Conservation (phyloP, 37 sponge, comb jelly and placozoan species). For the Crambe crambe region DNA sequence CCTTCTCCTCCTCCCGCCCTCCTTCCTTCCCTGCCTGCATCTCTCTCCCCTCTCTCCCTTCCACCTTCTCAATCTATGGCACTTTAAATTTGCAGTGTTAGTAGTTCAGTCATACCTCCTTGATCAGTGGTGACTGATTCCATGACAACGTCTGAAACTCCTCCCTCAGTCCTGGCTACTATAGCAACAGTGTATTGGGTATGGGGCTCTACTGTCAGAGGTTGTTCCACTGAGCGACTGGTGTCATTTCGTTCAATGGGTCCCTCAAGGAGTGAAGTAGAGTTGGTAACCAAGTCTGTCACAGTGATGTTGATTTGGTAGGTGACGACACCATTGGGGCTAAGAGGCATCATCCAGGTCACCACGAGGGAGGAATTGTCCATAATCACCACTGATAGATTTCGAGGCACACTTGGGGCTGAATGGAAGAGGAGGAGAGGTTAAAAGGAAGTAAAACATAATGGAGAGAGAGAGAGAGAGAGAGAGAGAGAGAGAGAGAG, state of each 20-base stretch:
- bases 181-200: conserved; percentile 4
- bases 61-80: too few species aligned
- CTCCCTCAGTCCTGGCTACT: conserved; percentile 9
- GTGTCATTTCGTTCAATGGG: background rate
- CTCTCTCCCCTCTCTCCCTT: too few species aligned
- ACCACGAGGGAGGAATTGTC: background rate
- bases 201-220: conserved; percentile 5
- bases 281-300: conserved; percentile 7
- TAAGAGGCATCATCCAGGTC: conserved; percentile 24
- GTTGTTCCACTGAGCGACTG: background rate
- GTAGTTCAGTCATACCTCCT: conserved; percentile 13
- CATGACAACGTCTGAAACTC: background rate
- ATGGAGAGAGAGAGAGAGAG: conserved; percentile 8
- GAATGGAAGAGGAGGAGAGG: background rate
- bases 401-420: conserved; percentile 19
- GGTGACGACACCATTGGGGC: conserved; percentile 38
- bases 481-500: conserved; percentile 33
- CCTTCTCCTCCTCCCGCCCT: too few species aligned
- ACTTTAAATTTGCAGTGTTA: too few species aligned
- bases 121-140: background rate
- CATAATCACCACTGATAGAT: background rate
- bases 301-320: conserved; percentile 17
- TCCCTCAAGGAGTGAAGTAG: background rate
- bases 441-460: too few species aligned
- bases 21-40: too few species aligned